A percentile compares a stretch with the other conserved stretches of the same genome.
Conservation (phyloP, 2,888 invertebrate species). For the Spicauda simplicius region DNA sequence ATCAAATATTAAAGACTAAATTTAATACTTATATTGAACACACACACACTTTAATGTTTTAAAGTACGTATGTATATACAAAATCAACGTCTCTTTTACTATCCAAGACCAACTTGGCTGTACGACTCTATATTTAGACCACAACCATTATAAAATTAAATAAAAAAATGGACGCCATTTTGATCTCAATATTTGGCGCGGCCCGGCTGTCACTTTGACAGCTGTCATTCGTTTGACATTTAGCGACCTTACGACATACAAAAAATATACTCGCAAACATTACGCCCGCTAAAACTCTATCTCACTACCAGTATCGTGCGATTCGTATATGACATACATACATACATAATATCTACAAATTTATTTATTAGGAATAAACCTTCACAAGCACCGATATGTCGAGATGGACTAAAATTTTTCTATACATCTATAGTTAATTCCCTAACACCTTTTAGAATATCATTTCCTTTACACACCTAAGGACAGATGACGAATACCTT, state of each 20-base stretch:
- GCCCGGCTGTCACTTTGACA: slow-evolving; percentile 14
- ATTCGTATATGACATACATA: slow-evolving; percentile 50
- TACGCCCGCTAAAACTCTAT: slow-evolving; percentile 47
- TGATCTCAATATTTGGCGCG: slow-evolving; percentile 7
- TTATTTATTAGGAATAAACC: slow-evolving; percentile 69
- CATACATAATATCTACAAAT: slow-evolving; percentile 51
- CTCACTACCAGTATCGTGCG: slow-evolving; percentile 60
- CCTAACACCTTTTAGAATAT: slow-evolving; percentile 72
- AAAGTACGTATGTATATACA: too few relatives aligned
- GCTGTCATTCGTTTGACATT: slow-evolving; percentile 31
- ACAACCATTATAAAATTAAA: not conserved
- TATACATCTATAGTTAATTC: slow-evolving; percentile 56
- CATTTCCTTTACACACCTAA: slow-evolving; percentile 57
- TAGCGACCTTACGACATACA: slow-evolving; percentile 39
- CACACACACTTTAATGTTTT: too few relatives aligned
- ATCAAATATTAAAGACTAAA: too few relatives aligned
- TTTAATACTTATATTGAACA: too few relatives aligned
- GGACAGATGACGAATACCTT: slow-evolving; percentile 63
- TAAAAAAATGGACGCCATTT: not conserved
- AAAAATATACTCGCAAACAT: slow-evolving; percentile 49
- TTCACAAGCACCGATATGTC: slow-evolving; percentile 83
- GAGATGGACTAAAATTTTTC: slow-evolving; percentile 72
- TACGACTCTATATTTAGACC: too few relatives aligned
- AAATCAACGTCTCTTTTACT: too few relatives aligned
- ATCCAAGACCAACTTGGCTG: too few relatives aligned